Evolutionary conservation across 1,140 invertebrate genomes (phyloP), one percentile per base, ranked within the genome.

Genomic region (Lethrus apterus): DNA sequence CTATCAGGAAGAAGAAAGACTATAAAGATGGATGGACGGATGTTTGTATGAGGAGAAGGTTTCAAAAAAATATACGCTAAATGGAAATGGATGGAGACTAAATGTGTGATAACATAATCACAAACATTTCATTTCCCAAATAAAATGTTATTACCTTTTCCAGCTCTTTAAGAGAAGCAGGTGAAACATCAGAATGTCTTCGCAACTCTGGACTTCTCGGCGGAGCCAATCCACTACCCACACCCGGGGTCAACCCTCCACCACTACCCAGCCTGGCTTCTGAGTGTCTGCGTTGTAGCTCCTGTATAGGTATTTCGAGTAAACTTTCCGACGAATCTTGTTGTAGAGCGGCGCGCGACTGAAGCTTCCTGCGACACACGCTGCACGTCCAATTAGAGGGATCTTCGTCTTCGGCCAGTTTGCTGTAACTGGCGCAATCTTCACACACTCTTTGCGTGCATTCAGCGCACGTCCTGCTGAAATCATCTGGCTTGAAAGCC

Each of bases 401-500:
- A 60, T 89, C 86, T 58, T 87, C 80, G 48, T 84, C 80, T 58
- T 87, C 84, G 31, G 83, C 79, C 33, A 81, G 77, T 60, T 85
- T 87, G 49, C 86, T 89, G 67, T 92, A 93, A 24, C 86, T 89
- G 34, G 86, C 86, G 60, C 89, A 93, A 68, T 93, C 89, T 65
- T 93, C 89, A 65, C 89, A 93, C 26, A 93, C 87, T 54, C 86
- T 80, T 58, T 89, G 84, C 58, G 86, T 80, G 68, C 89, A 93
- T 66, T 89, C 87, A 59, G 79, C 82, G 70, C 89, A 93, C 14
- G 81, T 84, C 54, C 84, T 80, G 60, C 80, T 86, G 58, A 84
- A 83, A 63, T 91, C 89, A 35, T 88, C 84, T 0, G 84, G 82
- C 59, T 88, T 86, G 62, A 92, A 83, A 29, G 83, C 84, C 68